Evolutionary conservation across 2,888 invertebrate genomes (phyloP).

Genomic region (Eustalomyia histrio): DNA sequence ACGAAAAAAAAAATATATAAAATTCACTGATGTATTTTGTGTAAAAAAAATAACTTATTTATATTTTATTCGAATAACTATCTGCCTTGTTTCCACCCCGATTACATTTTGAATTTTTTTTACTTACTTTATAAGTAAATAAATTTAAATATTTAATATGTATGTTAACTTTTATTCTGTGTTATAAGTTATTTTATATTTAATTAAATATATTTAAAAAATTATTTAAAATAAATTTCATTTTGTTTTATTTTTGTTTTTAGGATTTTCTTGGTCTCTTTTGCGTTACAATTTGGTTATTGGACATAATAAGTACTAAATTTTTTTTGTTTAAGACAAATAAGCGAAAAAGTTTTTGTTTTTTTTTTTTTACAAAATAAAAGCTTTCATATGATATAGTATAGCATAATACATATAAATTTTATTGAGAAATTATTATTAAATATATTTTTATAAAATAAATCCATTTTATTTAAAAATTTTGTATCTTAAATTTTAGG

Average conservation of each 20-base stretch:
- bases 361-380: no score
- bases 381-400: not conserved
- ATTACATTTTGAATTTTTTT: not conserved
- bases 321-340: not conserved
- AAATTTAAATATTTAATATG: constrained; percentile 18
- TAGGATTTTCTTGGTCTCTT: constrained; percentile 37
- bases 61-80: not conserved
- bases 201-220: constrained; percentile 17
- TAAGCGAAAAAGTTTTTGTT: constrained; percentile 8
- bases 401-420: no score
- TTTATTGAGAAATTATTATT: not conserved
- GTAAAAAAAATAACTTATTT: no score
- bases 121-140: not conserved
- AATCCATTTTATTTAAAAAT: not conserved
- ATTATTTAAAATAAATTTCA: constrained; percentile 16
- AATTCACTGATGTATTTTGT: no score
- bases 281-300: constrained; percentile 39
- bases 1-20: no score
- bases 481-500: not conserved
- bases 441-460: not conserved
- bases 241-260: constrained; percentile 20
- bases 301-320: constrained; percentile 27
- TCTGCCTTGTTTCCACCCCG: not conserved
- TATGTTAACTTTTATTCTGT: constrained; percentile 34
- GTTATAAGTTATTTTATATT: constrained; percentile 29